Conservation (phyloP, 2,113 vertebrate genomes). For the Saimiri boliviensis region DNA sequence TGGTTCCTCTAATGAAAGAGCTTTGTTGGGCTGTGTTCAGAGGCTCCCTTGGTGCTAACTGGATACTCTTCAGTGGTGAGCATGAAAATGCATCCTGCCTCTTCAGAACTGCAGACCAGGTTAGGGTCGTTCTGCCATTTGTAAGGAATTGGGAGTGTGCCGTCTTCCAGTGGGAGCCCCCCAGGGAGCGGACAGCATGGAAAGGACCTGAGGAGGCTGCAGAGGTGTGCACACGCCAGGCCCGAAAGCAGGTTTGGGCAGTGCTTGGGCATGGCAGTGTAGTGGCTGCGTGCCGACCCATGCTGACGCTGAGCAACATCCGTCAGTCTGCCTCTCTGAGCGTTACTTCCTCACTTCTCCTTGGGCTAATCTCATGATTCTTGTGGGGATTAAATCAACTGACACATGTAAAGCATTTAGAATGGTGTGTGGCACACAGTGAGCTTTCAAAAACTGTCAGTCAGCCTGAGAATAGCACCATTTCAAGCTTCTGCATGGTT, state of each 20-base stretch:
- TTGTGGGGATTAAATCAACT: not conserved
- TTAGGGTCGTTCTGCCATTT: not conserved
- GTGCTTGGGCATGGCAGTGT: rapidly evolving
- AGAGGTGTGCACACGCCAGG: not conserved
- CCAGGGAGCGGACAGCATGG: not conserved
- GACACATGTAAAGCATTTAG: not conserved
- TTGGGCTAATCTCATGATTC: rapidly evolving
- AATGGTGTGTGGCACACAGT: too few species aligned
- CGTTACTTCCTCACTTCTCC: not conserved
- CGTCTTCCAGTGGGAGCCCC: not conserved
- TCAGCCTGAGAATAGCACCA: not conserved
- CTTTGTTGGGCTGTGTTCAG: too few species aligned
- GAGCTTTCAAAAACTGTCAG: not conserved
- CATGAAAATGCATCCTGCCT: not conserved
- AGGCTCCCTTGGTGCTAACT: not conserved
- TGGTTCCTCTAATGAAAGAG: not conserved
- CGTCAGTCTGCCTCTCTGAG: not conserved
- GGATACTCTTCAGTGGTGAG: rapidly evolving
- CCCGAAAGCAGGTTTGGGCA: rapidly evolving
- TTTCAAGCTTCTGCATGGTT: too few species aligned
- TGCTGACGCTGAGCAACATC: not conserved
- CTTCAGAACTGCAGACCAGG: not conserved
- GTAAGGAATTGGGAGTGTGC: not conserved
- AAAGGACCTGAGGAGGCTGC: too few species aligned
- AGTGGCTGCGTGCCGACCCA: not conserved